Evolutionary conservation across 1,140 invertebrate species (phyloP).

Genomic region (Sitophilus oryzae): DNA sequence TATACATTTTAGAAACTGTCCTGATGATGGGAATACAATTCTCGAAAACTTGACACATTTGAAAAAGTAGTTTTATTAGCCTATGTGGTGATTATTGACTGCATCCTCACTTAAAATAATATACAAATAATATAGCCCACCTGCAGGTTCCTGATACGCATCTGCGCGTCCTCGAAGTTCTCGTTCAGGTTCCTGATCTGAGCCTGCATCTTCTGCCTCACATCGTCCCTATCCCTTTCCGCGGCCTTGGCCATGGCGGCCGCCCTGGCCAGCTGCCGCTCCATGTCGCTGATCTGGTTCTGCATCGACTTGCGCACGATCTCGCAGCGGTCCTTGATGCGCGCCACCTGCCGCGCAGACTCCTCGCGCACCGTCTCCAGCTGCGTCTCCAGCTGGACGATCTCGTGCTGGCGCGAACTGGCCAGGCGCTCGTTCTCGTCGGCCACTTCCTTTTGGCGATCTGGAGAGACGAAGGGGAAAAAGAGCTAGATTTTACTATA

Average conservation of each 20-base stretch:
- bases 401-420: slow-evolving; percentile 53
- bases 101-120: too few relatives aligned
- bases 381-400: slow-evolving; percentile 56
- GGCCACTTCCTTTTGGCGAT: slow-evolving; percentile 40
- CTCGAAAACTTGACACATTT: too few relatives aligned
- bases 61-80: too few relatives aligned
- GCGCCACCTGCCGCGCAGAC: slow-evolving; percentile 59
- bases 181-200: slow-evolving; percentile 61
- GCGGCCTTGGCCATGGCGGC: slow-evolving; percentile 56
- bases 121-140: slow-evolving; percentile 16
- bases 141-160: slow-evolving; percentile 57
- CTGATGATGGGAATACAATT: too few relatives aligned
- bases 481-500: neutral
- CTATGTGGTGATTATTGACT: too few relatives aligned
- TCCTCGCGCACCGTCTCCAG: slow-evolving; percentile 64
- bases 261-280: slow-evolving; percentile 56
- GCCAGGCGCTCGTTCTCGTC: slow-evolving; percentile 50
- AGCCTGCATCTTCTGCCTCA: slow-evolving; percentile 60
- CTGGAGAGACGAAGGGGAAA: neutral
- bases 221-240: slow-evolving; percentile 62
- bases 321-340: slow-evolving; percentile 52
- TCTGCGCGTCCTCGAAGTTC: slow-evolving; percentile 61
- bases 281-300: slow-evolving; percentile 58
- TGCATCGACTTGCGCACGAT: slow-evolving; percentile 53
- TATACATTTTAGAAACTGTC: too few relatives aligned